A percentile compares a stretch with the other conserved stretches of the same genome.
Evolutionary conservation across 2,888 invertebrate genomes (phyloP).

Genomic region (Leptinotarsa rubiginosa): DNA sequence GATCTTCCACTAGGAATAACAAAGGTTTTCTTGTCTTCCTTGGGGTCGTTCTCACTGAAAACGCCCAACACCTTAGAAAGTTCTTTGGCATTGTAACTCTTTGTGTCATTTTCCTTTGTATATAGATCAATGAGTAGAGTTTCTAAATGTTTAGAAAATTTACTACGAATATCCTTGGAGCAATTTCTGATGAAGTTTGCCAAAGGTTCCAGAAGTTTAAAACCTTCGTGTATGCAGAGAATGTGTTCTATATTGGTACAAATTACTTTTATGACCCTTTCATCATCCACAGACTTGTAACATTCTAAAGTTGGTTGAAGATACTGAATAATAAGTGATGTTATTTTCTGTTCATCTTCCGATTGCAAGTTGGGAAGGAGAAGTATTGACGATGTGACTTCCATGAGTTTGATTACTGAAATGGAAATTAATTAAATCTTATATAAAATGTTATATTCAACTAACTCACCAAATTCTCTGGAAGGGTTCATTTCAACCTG

Average conservation of each 20-base stretch:
- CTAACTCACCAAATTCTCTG: constrained; percentile 39
- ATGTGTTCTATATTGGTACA: constrained; percentile 50
- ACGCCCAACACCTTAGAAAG: constrained; percentile 40
- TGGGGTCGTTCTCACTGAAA: constrained; percentile 29
- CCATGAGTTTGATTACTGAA: constrained; percentile 49
- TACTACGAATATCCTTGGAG: constrained; percentile 38
- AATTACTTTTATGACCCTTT: constrained; percentile 45
- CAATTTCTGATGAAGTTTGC: constrained; percentile 37
- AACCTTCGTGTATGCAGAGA: constrained; percentile 48
- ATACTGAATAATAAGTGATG: constrained; percentile 41
- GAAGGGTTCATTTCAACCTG: constrained; percentile 41
- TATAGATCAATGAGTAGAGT: constrained; percentile 40
- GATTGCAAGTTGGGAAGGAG: constrained; percentile 43
- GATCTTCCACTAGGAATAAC: constrained; percentile 47
- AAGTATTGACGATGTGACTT: constrained; percentile 39
- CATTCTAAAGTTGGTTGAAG: constrained; percentile 43
- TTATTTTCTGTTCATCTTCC: constrained; percentile 44
- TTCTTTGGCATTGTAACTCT: constrained; percentile 38
- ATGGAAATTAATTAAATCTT: constrained; percentile 26
- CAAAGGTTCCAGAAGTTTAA: constrained; percentile 44
- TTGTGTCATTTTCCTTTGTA: constrained; percentile 42
- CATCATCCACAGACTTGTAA: constrained; percentile 42
- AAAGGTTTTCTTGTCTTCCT: constrained; percentile 37
- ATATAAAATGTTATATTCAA: not conserved
- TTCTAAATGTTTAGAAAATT: constrained; percentile 44